Conservation (phyloP, 2,888 invertebrate species). For the Luperina testacea region DNA sequence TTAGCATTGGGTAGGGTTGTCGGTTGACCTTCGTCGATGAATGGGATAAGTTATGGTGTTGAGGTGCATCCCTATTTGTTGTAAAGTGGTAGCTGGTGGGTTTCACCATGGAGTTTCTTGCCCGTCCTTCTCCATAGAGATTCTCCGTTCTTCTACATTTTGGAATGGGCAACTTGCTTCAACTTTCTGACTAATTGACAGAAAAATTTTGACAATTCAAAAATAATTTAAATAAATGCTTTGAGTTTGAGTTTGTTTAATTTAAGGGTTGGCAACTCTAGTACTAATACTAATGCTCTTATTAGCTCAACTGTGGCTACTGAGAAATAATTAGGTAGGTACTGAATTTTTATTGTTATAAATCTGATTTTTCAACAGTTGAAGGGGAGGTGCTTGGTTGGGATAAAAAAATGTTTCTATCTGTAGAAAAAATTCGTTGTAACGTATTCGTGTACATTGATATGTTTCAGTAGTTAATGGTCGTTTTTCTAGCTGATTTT, state of each 20-base stretch:
- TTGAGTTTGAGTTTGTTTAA: background rate
- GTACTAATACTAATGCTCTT: background rate
- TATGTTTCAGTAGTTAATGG: background rate
- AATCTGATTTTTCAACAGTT: too few species aligned
- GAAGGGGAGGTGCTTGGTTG: too few species aligned
- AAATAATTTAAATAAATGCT: too few species aligned
- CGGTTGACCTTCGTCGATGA: slow-evolving; percentile 47
- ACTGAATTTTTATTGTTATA: too few species aligned
- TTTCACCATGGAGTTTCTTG: too few species aligned
- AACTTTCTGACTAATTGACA: too few species aligned
- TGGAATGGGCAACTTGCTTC: too few species aligned
- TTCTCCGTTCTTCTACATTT: too few species aligned
- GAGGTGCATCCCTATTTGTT: slow-evolving; percentile 26
- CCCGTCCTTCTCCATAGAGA: too few species aligned
- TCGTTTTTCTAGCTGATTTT: background rate
- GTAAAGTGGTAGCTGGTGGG: slow-evolving; percentile 19
- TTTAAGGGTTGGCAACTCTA: slow-evolving; percentile 13
- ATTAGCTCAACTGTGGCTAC: too few species aligned
- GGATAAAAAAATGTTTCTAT: background rate
- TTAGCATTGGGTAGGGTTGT: slow-evolving; percentile 77
- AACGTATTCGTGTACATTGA: background rate
- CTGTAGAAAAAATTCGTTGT: background rate
- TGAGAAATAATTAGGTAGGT: too few species aligned
- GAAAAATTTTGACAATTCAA: too few species aligned
- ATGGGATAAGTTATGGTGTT: slow-evolving; percentile 9